Evolutionary conservation across 1,140 invertebrate species (phyloP), one percentile per base, ranked within the genome.

Genomic region (Bicyclus anynana): DNA sequence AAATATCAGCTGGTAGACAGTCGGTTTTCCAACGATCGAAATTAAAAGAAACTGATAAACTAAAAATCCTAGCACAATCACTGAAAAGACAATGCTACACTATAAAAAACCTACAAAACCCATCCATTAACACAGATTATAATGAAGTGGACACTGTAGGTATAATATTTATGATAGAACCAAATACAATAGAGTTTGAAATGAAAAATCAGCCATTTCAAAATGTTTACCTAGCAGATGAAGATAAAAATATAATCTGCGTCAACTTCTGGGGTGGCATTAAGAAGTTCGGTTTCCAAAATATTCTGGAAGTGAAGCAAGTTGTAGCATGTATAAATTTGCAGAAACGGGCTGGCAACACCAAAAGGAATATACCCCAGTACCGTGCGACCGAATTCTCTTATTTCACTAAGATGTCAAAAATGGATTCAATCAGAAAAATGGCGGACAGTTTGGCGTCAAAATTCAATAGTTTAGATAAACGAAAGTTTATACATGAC

Each of bases 181-280:
- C 84, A 33, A 46, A 67, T 20, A 60, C 49, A 14, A 44, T 47
- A 21, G 67, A 76, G 7, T 84, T 80, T 42, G 72, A 78, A 35
- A 50, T 37, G 12, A 74, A 53, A 16, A 79, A 75, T 52, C 59
- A 73, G 42, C 52, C 65, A 7, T 85, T 80, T 48, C 88, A 91
- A 80, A 86, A 86, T 53, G 77, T 91, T 0, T 91, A 87, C 61
- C 21, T 91, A 4, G 58, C 87, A 0, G 90, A 91, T 67, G 60
- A 79, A 16, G 74, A 91, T 60, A 72, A 74, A 62, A 89, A 89
- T 72, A 85, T 92, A 38, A 78, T 93, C 14, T 90, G 91, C 33
- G 74, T 94, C 33, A 90, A 92, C 65, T 93, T 94, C 65, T 92
- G 90, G 89, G 90, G 91, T 26, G 91, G 92, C 0, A 65, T 93